Base-by-base conservation (phyloP, 2,888 invertebrate species). In the Cetonia aurata region DNA sequence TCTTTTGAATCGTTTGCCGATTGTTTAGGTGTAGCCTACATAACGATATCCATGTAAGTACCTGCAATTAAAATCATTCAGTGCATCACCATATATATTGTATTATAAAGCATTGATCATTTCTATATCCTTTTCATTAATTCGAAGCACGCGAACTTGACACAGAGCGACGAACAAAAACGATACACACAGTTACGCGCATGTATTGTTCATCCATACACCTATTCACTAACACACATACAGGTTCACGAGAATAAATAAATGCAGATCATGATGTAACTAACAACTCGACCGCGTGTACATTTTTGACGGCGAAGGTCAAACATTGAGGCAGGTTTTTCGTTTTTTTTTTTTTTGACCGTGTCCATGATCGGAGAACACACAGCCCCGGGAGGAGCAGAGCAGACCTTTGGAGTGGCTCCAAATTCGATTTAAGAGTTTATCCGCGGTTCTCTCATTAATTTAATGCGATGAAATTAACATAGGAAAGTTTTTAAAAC, bases 241-340 rank as follows among this genome's bases (percentile, higher is more conserved):
- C 25, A 25, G 2, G 25, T 25, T 10, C 13, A 13, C n/a, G 56
- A 56, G 56, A 37, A 56, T 44, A 44, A 56, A 56, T 55, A 65
- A 66, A 70, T 55, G 50, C 55, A 57, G 44, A 69, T 59, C 55
- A 17, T 65, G 65, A 70, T 55, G 70, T 66, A 66, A 56, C 19
- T 56, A 25, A 25, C 25, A 25, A 25, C 25, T 25, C 1, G 3
- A 4, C 66, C 42, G 56, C 66, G 37, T 19, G 70, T 70, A 67
- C 1, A 66, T 48, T 70, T 70, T 66, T 66, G 70, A 57, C 70
- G 70, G 70, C 67, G 70, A 70, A 70, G 70, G 70, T 57, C 66
- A 70, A 19, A 67, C 57, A 55, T 70, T 70, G 70, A 70, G 70
- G 70, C 70, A 70, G 70, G 70, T 70, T 70, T 70, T 62, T 62